A percentile compares a stretch with the other conserved stretches of the same genome.
phyloP scores from a whole-genome alignment of 2,797 vertebrate species.

The Liparis tanakae region DNA sequence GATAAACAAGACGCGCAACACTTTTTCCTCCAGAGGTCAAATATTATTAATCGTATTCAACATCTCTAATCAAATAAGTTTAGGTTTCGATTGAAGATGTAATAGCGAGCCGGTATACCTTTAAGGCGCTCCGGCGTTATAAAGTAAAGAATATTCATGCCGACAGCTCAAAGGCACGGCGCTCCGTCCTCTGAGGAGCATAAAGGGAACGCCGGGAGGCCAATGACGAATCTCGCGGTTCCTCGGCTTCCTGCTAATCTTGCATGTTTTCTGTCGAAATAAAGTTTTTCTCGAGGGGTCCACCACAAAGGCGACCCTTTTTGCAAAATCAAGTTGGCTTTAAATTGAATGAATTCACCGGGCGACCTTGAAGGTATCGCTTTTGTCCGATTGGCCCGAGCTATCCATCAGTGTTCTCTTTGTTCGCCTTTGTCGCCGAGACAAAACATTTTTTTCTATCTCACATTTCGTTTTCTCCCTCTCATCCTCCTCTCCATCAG shows the following conservation, averaged over 20 bases:
- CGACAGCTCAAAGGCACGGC: conserved; percentile 62
- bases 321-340: conserved; percentile 57
- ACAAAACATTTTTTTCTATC: conserved; percentile 67
- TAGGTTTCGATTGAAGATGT: conserved; percentile 57
- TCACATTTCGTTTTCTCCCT: conserved; percentile 18
- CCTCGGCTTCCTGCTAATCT: conserved; percentile 48
- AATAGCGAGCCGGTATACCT: conserved; percentile 53
- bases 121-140: conserved; percentile 51
- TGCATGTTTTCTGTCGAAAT: conserved; percentile 59
- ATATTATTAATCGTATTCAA: conserved; percentile 48
- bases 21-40: conserved; percentile 37
- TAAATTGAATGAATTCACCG: conserved; percentile 60
- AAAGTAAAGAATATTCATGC: conserved; percentile 55
- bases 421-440: conserved; percentile 71
- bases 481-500: conserved; percentile 45
- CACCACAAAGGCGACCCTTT: conserved; percentile 26
- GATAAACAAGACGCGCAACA: conserved; percentile 25
- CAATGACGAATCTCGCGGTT: conserved; percentile 52
- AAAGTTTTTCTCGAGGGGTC: conserved; percentile 54
- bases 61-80: conserved; percentile 61
- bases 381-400: conserved; percentile 54
- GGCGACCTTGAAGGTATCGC: conserved; percentile 66
- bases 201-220: conserved; percentile 63
- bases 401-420: conserved; percentile 69
- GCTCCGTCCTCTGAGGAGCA: conserved; percentile 50